Evolutionary conservation across 1,140 invertebrate species (phyloP).

Genomic region (Arctopsyche grandis): DNA sequence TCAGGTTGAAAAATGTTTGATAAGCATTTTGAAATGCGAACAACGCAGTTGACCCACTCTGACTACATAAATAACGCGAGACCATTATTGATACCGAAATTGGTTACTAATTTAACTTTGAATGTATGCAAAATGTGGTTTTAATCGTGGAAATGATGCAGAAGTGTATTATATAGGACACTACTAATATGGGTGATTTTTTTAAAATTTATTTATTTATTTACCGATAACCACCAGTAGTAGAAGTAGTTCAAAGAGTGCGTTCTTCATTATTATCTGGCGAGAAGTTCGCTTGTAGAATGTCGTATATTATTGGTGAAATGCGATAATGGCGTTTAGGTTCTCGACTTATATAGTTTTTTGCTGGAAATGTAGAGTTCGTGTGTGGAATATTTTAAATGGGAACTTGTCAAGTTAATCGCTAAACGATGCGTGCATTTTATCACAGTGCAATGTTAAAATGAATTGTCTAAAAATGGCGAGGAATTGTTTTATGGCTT

Average conservation of each 20-base stretch:
- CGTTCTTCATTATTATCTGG: slow-evolving; percentile 12
- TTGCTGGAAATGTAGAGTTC: slow-evolving; percentile 3
- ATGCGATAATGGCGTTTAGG: not conserved
- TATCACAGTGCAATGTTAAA: not conserved
- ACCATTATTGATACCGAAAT: too few relatives aligned
- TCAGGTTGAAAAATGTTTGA: not conserved
- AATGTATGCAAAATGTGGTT: too few relatives aligned
- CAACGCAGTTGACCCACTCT: too few relatives aligned
- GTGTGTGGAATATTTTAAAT: slow-evolving; percentile 17
- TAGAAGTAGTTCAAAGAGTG: not conserved
- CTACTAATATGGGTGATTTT: too few relatives aligned
- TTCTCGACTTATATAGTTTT: slow-evolving; percentile 22
- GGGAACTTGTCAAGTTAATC: not conserved
- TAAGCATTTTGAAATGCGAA: not conserved
- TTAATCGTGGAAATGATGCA: too few relatives aligned
- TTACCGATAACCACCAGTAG: not conserved
- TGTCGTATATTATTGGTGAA: not conserved
- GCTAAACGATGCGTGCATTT: not conserved
- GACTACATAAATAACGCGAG: too few relatives aligned
- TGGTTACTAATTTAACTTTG: too few relatives aligned
- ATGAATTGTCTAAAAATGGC: not conserved
- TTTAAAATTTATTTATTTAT: not conserved
- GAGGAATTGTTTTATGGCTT: too few relatives aligned
- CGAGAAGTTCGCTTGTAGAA: not conserved
- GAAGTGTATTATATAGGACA: too few relatives aligned